Conservation (phyloP, 2,888 invertebrate genomes). For the Nowickia ferox region DNA sequence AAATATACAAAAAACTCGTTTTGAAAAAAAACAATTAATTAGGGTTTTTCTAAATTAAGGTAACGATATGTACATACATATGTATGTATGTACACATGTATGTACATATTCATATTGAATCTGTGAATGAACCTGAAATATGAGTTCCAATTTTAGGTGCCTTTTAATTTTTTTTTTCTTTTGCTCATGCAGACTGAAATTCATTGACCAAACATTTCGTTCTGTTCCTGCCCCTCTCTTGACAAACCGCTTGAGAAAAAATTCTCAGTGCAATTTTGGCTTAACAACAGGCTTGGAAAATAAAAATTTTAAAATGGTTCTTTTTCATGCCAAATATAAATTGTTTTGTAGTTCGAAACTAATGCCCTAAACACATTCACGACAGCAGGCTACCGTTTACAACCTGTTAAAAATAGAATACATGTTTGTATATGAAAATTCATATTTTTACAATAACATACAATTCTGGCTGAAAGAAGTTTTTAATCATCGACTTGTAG, state of each 20-base stretch:
- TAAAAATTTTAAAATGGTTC: background rate
- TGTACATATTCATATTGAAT: constrained; percentile 60
- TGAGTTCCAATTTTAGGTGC: constrained; percentile 66
- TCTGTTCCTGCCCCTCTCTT: constrained; percentile 16
- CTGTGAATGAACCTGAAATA: constrained; percentile 76
- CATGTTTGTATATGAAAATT: too few relatives aligned
- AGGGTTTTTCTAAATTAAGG: too few relatives aligned
- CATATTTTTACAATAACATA: too few relatives aligned
- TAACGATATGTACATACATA: too few relatives aligned
- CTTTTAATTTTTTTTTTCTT: constrained; percentile 6
- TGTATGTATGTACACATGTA: too few relatives aligned
- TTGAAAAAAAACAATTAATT: too few relatives aligned
- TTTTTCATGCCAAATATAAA: background rate
- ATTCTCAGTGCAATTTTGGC: constrained; percentile 4
- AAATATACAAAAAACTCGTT: too few relatives aligned
- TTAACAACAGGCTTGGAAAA: background rate
- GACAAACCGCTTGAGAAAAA: background rate
- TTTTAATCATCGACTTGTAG: too few relatives aligned
- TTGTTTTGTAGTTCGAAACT: background rate
- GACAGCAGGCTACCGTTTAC: too few relatives aligned
- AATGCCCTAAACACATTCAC: too few relatives aligned
- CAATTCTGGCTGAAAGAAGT: too few relatives aligned
- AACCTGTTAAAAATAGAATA: too few relatives aligned
- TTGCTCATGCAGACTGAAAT: constrained; percentile 29
- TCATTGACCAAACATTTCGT: constrained; percentile 49